Evolutionary conservation across 35 echinoderm and acorn worm genomes (phyloP).

Genomic region (Chiridota heheva): DNA sequence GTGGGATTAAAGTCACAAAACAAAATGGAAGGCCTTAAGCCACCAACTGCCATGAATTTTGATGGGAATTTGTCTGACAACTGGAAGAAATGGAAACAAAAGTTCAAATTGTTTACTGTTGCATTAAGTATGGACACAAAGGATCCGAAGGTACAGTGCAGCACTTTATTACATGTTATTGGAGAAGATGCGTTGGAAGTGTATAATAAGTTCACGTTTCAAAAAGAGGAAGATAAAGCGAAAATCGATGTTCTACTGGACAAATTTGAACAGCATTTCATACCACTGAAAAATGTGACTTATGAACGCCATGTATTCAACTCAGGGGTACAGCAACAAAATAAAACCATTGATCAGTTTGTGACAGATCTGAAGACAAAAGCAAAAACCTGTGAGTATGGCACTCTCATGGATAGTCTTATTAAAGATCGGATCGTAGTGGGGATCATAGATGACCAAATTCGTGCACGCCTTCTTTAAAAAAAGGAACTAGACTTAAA

Average conservation of each 20-base stretch:
- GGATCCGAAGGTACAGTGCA: slow-evolving; percentile 17
- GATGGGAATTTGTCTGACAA: slow-evolving; percentile 12
- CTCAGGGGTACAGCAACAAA: background rate
- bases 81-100: slow-evolving; percentile 53
- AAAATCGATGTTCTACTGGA: background rate
- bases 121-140: slow-evolving; percentile 33
- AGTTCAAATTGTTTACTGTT: slow-evolving; percentile 32
- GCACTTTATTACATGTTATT: slow-evolving; percentile 58
- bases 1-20: background rate
- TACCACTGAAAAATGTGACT: slow-evolving; percentile 29
- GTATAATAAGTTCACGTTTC: slow-evolving; percentile 49
- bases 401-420: slow-evolving; percentile 31
- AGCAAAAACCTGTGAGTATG: slow-evolving; percentile 66
- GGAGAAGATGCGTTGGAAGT: slow-evolving; percentile 62
- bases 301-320: slow-evolving; percentile 32
- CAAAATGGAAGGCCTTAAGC: slow-evolving; percentile 47
- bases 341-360: slow-evolving; percentile 52
- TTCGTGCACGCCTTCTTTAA: slow-evolving; percentile 31
- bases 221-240: background rate
- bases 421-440: slow-evolving; percentile 58
- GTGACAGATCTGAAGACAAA: slow-evolving; percentile 34
- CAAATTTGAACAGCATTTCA: slow-evolving; percentile 4
- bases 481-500: background rate
- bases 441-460: slow-evolving; percentile 15
- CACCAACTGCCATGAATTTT: slow-evolving; percentile 15